Conservation (phyloP, 2,888 invertebrate genomes). For the Hirtodrosophila trivittata region DNA sequence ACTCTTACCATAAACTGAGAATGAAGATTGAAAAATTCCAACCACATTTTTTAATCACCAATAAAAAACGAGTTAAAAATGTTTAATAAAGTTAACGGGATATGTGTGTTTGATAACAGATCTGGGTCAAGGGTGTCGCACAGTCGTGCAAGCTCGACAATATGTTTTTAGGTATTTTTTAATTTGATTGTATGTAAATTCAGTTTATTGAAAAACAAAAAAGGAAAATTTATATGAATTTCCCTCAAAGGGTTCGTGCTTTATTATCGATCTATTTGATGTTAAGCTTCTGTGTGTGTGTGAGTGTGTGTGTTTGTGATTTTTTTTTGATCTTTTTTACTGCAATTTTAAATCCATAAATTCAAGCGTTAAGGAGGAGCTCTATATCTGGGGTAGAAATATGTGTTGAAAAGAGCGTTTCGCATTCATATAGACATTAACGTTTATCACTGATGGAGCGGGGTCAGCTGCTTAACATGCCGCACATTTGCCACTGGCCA, state of each 20-base stretch:
- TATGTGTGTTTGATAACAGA: no score
- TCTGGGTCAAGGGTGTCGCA: no score
- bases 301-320: neutral
- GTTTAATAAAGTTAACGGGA: no score
- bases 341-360: conserved; percentile 58
- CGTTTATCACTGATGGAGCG: conserved; percentile 49
- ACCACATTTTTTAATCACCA: no score
- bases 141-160: no score
- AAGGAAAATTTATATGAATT: conserved; percentile 18
- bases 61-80: no score
- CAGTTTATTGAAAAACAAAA: neutral
- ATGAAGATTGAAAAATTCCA: conserved; percentile 1
- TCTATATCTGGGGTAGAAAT: no score
- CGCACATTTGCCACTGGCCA: conserved; percentile 21
- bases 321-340: conserved; percentile 14
- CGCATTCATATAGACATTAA: conserved; percentile 64
- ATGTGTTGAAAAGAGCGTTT: conserved; percentile 41
- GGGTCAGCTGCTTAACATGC: conserved; percentile 51
- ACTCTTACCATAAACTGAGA: conserved; percentile 27
- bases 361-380: conserved; percentile 23
- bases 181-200: neutral
- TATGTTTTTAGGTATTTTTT: no score
- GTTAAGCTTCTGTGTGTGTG: neutral
- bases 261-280: conserved; percentile 6
- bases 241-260: conserved; percentile 6